Evolutionary conservation across 1,140 invertebrate genomes (phyloP).

Genomic region (Camponotus pennsylvanicus): DNA sequence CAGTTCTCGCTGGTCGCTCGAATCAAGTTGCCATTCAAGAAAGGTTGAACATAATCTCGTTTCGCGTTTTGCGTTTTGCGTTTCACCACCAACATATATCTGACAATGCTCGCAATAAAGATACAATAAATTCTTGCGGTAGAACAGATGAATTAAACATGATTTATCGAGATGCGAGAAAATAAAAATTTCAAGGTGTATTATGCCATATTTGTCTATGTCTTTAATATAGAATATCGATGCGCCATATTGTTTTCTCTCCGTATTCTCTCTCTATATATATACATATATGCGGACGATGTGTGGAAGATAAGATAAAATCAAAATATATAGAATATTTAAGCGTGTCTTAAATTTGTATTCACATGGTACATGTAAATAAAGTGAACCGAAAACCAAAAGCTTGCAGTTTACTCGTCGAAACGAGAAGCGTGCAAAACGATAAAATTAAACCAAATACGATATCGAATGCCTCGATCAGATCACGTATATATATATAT

Average conservation of each 20-base stretch:
- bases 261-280: too few relatives aligned
- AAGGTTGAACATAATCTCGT: conserved; percentile 22
- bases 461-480: too few relatives aligned
- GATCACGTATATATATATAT: too few relatives aligned
- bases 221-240: too few relatives aligned
- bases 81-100: not conserved
- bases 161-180: conserved; percentile 20
- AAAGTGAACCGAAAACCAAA: not conserved
- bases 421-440: not conserved
- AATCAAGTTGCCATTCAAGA: conserved; percentile 15
- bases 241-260: too few relatives aligned
- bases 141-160: not conserved
- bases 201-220: not conserved
- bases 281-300: not conserved
- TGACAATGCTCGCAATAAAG: conserved; percentile 10
- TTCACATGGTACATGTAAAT: too few relatives aligned
- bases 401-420: not conserved
- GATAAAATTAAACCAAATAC: too few relatives aligned
- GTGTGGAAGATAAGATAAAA: not conserved
- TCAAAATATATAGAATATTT: not conserved
- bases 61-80: conserved; percentile 2
- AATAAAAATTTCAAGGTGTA: not conserved
- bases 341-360: not conserved
- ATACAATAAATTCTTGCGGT: not conserved
- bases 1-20: not conserved